Evolutionary conservation across 2,797 vertebrate genomes (phyloP).

Genomic region (Avahi laniger): DNA sequence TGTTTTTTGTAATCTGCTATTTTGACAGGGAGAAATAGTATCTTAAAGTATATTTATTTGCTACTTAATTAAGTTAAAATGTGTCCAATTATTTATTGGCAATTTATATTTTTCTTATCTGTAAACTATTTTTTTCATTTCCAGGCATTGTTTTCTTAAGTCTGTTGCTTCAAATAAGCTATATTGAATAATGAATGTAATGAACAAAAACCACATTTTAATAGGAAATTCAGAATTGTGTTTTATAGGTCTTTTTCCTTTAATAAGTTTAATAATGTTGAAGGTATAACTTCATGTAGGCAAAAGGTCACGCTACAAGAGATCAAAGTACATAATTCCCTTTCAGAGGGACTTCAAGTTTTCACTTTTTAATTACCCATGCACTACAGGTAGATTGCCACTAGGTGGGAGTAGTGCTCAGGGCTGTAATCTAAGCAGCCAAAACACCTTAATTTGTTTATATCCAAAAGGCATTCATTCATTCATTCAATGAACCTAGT

Average conservation of each 20-base stretch:
- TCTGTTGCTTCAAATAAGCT: neutral
- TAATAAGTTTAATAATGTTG: neutral
- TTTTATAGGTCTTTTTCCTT: neutral
- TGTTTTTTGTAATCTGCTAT: slow-evolving; percentile 30
- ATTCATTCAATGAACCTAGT: neutral
- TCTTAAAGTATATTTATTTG: slow-evolving; percentile 4
- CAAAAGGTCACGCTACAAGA: neutral
- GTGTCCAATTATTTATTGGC: neutral
- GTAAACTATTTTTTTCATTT: slow-evolving; percentile 30
- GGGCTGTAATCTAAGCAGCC: neutral
- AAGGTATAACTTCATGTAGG: neutral
- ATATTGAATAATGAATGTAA: neutral
- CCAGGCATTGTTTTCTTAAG: slow-evolving; percentile 13
- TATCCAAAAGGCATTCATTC: neutral
- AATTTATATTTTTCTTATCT: slow-evolving; percentile 1
- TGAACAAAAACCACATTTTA: slow-evolving; percentile 44
- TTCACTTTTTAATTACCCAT: slow-evolving; percentile 11
- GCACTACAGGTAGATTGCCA: slow-evolving; percentile 70
- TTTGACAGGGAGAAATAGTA: slow-evolving; percentile 19
- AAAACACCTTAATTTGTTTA: neutral
- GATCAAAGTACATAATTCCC: neutral
- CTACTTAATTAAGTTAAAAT: slow-evolving; percentile 26
- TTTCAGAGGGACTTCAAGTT: neutral
- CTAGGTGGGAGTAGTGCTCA: slow-evolving; percentile 64
- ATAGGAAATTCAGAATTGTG: slow-evolving; percentile 26